Conservation (phyloP, 2,888 invertebrate genomes). For the Galerucella nymphaeae region DNA sequence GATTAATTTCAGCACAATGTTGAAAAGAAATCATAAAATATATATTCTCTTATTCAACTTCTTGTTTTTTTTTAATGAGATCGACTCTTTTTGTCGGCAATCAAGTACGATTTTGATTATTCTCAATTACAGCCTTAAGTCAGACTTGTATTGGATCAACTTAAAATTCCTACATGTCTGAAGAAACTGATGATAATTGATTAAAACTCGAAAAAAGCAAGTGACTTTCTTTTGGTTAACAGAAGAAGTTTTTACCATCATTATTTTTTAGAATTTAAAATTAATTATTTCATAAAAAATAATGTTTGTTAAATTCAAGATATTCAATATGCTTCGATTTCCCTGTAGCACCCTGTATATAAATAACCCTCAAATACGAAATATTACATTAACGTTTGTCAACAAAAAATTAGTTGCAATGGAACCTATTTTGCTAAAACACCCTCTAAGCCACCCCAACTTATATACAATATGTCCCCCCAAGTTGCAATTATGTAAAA, state of each 20-base stretch:
- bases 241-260: background rate
- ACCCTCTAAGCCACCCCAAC: too few species aligned
- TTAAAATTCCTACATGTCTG: slow-evolving; percentile 3
- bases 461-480: too few species aligned
- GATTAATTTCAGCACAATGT: background rate
- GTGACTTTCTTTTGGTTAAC: slow-evolving; percentile 1
- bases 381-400: too few species aligned
- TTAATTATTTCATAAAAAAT: background rate
- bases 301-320: background rate
- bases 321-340: too few species aligned
- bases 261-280: background rate
- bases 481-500: too few species aligned
- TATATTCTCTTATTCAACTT: background rate
- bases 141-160: background rate
- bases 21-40: background rate
- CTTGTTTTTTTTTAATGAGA: background rate
- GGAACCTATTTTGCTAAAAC: too few species aligned
- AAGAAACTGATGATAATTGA: slow-evolving; percentile 6
- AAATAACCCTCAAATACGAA: too few species aligned
- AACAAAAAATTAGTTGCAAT: too few species aligned
- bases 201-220: background rate
- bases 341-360: too few species aligned
- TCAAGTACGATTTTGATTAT: background rate
- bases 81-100: background rate
- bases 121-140: background rate